Evolutionary conservation across 2,797 vertebrate species (phyloP).

Genomic region (Taeniopygia guttata): DNA sequence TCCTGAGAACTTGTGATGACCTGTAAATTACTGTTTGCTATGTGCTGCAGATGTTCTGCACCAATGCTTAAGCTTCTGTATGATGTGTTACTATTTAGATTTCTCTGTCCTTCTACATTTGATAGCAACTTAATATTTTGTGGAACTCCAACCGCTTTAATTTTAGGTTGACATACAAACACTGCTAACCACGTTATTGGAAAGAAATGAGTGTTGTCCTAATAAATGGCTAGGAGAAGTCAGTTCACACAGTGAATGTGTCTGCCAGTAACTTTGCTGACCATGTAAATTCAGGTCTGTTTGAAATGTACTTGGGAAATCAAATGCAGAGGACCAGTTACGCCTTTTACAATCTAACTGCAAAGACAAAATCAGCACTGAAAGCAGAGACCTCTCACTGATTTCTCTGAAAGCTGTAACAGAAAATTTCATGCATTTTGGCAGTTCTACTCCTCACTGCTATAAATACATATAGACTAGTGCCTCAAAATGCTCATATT

Average conservation of each 20-base stretch:
- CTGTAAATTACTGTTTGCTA: neutral
- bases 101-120: neutral
- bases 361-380: conserved; percentile 2
- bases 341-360: neutral
- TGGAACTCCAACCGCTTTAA: neutral
- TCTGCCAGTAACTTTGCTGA: neutral
- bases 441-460: conserved; percentile 6
- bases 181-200: neutral
- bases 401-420: neutral
- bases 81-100: neutral
- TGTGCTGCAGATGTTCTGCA: neutral
- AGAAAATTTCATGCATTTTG: conserved; percentile 19
- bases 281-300: neutral
- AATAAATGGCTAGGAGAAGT: neutral
- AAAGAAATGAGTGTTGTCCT: neutral
- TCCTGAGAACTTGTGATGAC: neutral
- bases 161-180: neutral
- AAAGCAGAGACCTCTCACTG: neutral
- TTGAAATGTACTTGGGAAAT: conserved; percentile 17
- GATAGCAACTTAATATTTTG: neutral
- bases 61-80: neutral
- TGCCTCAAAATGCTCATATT: neutral
- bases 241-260: neutral
- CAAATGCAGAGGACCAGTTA: neutral
- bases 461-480: conserved; percentile 13